Conservation (phyloP, 1,140 invertebrate species). For the Diprion similis region DNA sequence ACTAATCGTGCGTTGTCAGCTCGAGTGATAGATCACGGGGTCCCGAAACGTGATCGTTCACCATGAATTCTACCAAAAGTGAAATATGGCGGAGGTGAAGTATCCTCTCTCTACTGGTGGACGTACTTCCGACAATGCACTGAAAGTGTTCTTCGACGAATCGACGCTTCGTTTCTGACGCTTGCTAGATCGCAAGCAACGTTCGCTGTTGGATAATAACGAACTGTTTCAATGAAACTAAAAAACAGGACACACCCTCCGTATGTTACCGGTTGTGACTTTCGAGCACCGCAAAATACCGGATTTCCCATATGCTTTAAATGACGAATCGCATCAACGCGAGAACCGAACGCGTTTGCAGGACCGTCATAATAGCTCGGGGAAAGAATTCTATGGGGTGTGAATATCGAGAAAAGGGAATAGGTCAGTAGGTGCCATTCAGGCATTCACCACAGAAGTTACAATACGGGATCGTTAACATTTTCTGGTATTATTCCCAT, state of each 20-base stretch:
- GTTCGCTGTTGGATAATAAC: too few relatives aligned
- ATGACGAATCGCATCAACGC: neutral
- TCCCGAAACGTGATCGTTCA: too few relatives aligned
- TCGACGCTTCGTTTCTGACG: too few relatives aligned
- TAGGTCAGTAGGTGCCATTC: conserved; percentile 14
- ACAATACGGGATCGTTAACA: conserved; percentile 9
- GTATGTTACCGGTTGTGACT: neutral
- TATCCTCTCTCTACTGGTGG: too few relatives aligned
- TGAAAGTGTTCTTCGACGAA: too few relatives aligned
- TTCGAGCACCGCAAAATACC: neutral
- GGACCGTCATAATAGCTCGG: neutral
- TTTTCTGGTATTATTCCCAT: conserved; percentile 9
- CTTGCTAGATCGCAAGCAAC: too few relatives aligned
- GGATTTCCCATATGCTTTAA: neutral
- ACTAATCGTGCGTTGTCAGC: too few relatives aligned
- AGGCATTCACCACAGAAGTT: neutral
- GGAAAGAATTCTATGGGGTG: neutral
- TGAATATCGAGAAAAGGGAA: neutral
- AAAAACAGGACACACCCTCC: neutral
- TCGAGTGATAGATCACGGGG: too few relatives aligned
- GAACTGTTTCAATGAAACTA: too few relatives aligned
- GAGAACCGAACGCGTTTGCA: neutral
- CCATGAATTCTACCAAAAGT: too few relatives aligned
- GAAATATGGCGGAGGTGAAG: too few relatives aligned
- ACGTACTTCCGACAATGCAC: too few relatives aligned